Base-by-base conservation (phyloP, 2,113 vertebrate species). In the Echinops telfairi region DNA sequence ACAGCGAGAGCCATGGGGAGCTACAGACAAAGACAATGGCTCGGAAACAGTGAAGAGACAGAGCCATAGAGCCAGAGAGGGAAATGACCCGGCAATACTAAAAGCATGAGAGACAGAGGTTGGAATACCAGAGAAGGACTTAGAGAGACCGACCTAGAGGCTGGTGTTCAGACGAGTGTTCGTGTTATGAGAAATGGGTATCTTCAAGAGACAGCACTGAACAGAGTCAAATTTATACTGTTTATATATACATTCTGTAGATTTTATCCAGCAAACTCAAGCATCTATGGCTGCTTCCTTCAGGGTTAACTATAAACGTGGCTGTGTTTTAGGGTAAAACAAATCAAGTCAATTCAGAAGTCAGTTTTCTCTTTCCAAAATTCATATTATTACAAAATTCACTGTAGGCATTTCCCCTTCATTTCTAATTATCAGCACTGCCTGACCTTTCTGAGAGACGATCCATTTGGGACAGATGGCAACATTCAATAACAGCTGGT, bases 181-280 rank as follows among this genome's bases (percentile, higher is more conserved):
- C 14, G 3, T 88, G 76, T 84, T 58, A 27, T 23, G 84, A 36
- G 57, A 88, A 85, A 22, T 36, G 62, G 22, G 22, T 43, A 31
- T 47, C 31, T 70, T 86, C 53, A 84, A 64, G n/a, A 14, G 20
- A n/a, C 60, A 83, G 6, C 29, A 70, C 43, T 82, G 29, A 91
- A 53, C 66, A 68, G 38, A 86, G 5, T 36, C n/a, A 79, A 83
- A 90, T 79, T 47, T 79, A 66, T 19, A 66, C 25, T 38, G 14
- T 90, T 83, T 93, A 62, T 62, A 80, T 92, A 83, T 91, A 79
- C 17, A 79, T 47, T 58, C 23, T 29, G 27, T 68, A 92, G 79
- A 68, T 90, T 62, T 62, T 22, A 62, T 22, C 43, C 31, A 93
- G 83, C 75, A 92, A 66, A 92, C 62, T 82, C n/a, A 20, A 88